A percentile compares a stretch with the other conserved stretches of the same genome.
Evolutionary conservation across 2,888 invertebrate species (phyloP).

Genomic region (Seira ritae): DNA sequence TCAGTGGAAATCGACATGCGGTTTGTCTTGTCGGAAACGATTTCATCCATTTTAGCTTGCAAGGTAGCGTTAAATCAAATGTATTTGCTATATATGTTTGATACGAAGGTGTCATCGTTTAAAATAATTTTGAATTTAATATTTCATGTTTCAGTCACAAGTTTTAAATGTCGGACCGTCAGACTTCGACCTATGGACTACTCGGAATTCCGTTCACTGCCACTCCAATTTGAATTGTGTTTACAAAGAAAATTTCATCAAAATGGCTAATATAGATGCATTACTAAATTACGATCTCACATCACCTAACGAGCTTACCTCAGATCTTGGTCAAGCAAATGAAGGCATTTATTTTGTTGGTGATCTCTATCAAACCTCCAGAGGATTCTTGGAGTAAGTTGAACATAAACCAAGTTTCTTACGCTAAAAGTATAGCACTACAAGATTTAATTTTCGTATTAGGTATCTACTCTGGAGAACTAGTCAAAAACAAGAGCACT

Average conservation of each 20-base stretch:
- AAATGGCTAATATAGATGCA: constrained; percentile 54
- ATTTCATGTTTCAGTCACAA: not conserved
- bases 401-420: not conserved
- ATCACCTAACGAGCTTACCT: constrained; percentile 38
- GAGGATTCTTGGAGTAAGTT: constrained; percentile 51
- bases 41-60: constrained; percentile 25
- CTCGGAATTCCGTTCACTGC: not conserved
- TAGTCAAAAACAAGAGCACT: constrained; percentile 28
- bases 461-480: constrained; percentile 44
- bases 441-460: not conserved
- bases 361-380: constrained; percentile 46
- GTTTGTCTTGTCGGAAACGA: constrained; percentile 37
- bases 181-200: constrained; percentile 33
- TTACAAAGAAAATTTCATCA: constrained; percentile 51
- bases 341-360: constrained; percentile 41
- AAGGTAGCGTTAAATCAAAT: constrained; percentile 34
- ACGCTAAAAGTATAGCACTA: no score
- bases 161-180: constrained; percentile 16
- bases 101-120: not conserved
- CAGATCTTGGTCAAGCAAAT: not conserved
- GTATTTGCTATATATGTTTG: not conserved
- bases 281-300: constrained; percentile 46
- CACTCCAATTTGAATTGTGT: constrained; percentile 7
- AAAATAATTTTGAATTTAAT: not conserved
- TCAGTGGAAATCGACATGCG: constrained; percentile 58